Conservation (phyloP, 2,113 vertebrate genomes). For the Atlantisia rogersi region DNA sequence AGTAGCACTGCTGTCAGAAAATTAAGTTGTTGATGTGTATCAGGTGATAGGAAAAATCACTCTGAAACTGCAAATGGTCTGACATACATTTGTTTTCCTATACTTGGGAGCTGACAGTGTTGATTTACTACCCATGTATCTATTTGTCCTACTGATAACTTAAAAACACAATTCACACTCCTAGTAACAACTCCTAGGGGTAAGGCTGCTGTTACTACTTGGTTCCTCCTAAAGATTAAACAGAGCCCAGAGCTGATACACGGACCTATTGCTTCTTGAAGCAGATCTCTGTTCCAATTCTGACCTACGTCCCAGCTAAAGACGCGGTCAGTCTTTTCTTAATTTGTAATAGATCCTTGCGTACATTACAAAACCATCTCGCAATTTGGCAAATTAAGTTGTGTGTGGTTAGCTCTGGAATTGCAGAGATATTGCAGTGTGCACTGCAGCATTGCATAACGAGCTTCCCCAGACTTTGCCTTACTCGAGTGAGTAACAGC, state of each 20-base stretch:
- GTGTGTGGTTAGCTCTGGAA: conserved; percentile 60
- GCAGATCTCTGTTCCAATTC: background rate
- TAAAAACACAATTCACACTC: background rate
- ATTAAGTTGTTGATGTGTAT: background rate
- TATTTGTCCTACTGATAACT: background rate
- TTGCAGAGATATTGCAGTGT: conserved; percentile 47
- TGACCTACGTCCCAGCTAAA: conserved; percentile 47
- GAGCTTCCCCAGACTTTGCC: conserved; percentile 14
- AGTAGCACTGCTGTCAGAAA: conserved; percentile 48
- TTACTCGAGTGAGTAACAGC: conserved; percentile 42
- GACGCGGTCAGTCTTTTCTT: conserved; percentile 12
- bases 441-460: conserved; percentile 55
- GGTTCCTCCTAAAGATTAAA: background rate
- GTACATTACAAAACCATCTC: conserved; percentile 60
- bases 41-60: conserved; percentile 36
- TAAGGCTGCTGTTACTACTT: background rate
- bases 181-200: background rate
- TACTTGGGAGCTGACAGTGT: background rate
- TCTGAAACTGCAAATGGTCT: background rate
- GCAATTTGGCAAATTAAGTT: conserved; percentile 45
- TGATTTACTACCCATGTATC: background rate
- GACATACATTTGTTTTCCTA: background rate
- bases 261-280: background rate
- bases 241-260: background rate
- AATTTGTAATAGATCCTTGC: conserved; percentile 40